Evolutionary conservation across 1,140 invertebrate genomes (phyloP).

Genomic region (Lysiphlebus fabarum): DNA sequence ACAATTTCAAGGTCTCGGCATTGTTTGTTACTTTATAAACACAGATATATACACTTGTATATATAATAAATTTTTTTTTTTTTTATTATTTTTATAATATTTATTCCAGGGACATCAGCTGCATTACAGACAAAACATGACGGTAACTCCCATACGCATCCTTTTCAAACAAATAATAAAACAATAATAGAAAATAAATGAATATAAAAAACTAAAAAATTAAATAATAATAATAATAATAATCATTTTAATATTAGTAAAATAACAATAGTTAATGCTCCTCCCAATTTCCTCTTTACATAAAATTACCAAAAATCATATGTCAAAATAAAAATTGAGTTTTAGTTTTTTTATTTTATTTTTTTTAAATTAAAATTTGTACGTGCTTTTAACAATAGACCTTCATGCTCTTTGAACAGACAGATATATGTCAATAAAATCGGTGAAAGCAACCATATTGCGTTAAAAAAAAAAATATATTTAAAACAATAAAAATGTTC

Average conservation of each 20-base stretch:
- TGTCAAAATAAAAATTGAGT: background rate
- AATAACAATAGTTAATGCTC: too few species aligned
- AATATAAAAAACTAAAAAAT: too few species aligned
- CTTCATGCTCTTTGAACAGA: constrained; percentile 20
- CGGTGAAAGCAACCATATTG: constrained; percentile 20
- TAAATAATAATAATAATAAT: too few species aligned
- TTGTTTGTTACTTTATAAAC: constrained; percentile 47
- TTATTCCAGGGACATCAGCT: constrained; percentile 35
- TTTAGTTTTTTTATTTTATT: background rate
- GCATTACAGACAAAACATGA: background rate
- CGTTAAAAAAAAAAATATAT: constrained; percentile 4
- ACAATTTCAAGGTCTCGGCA: constrained; percentile 48
- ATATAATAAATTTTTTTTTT: constrained; percentile 7
- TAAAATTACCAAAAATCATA: too few species aligned
- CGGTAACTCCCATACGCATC: too few species aligned
- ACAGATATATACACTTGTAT: constrained; percentile 39
- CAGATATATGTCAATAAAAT: constrained; percentile 23
- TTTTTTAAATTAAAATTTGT: background rate
- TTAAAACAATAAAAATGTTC: too few species aligned
- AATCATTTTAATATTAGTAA: too few species aligned
- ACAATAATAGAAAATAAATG: too few species aligned
- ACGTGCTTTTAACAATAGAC: constrained; percentile 11
- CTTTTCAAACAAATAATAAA: too few species aligned
- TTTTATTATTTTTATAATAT: background rate
- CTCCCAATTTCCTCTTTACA: too few species aligned